Base-by-base conservation (phyloP, 2,888 invertebrate species). In the Cosmia trapezina region DNA sequence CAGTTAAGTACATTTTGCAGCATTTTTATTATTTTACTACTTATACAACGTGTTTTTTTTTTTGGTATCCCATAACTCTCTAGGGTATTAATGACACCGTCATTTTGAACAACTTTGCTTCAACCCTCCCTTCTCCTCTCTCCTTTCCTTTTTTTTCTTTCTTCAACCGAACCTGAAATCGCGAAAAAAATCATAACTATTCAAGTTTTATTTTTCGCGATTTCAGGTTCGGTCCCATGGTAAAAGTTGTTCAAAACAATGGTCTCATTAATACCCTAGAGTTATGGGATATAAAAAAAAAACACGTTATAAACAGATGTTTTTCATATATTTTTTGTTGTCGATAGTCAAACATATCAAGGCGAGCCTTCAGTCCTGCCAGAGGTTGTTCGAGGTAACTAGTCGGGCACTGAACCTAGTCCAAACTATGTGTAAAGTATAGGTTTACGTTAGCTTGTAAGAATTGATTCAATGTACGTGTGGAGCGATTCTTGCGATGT, bases 1-100 rank as follows among this genome's bases (percentile, higher is more conserved):
- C 83, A 81, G 88, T 85, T 85, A 91, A 92, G 91, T 92, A 91
- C 91, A 92, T 88, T 89, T 89, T 90, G 88, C 86, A 85, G 86
- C 86, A 89, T 90, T 91, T 89, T 89, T 28, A 28, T 37, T 88
- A 81, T 76, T 83, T 86, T 85, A 87, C 85, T 87, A 83, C 83
- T 83, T 83, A 83, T 87, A 28, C 28, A 28, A 28, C 28, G 28
- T 28, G 28, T 28, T 28, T 28, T 28, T 28, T 28, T 3, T 28
- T 28, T 28, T 28, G 28, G 3, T 28, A 28, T 28, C 28, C 28
- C 3, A 28, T 1, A 28, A 28, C 28, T 28, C 28, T 28, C 28
- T 28, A 28, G 28, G 28, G 3, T 28, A 28, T 28, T 28, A 28
- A 28, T 28, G 28, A 28, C 2, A 28, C 28, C 28, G 1, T 28